Evolutionary conservation across 2,113 vertebrate species (phyloP), one percentile per base, ranked within the genome.

Genomic region (Mellivora capensis): DNA sequence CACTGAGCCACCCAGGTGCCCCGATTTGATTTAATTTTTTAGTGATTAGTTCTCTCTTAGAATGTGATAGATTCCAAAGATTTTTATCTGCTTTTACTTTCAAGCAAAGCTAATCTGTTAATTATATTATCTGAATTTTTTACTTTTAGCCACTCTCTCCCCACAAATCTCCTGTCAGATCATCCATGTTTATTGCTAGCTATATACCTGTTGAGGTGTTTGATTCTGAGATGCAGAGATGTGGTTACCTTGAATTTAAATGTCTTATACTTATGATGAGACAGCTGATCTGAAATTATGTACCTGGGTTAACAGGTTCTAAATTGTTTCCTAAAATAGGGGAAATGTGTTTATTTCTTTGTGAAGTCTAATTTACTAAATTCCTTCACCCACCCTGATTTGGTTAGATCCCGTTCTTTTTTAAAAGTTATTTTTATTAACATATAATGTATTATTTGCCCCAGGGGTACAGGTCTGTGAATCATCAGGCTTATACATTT

Each of bases 191-290:
- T 54, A 27, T 87, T 76, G 52, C 61, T 72, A 42, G 44, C 6
- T 49, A 0, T 87, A 0, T 81, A 34, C 87, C 39, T 87, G 2
- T 77, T 64, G 62, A 62, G 74, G 3, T 86, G 14, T 69, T 91
- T 90, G 82, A 97, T 83, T 93, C n/a, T 94, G 64, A 82, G 39
- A 67, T 37, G 17, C 42, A 87, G 90, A 94, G n/a, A 49, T 90
- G 4, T 42, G 44, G 18, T 61, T 91, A 57, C 27, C 92, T 39
- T 92, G 80, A 87, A 90, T 5, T 42, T 85, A 74, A 69, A 25
- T 84, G 8, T 54, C 52, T 94, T 72, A 9, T n/a, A 77, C 62
- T 93, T 96, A 77, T 90, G 31, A 64, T 87, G 67, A 88, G 62
- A 93, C 44, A 87, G 25, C 39, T 97, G 71, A 87, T 67, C 42